These are phyloP conservation scores for Acropora tenuis DNA, from an alignment of 64 coral and sea anemone genomes.

Conservation along the genomic window DNA sequence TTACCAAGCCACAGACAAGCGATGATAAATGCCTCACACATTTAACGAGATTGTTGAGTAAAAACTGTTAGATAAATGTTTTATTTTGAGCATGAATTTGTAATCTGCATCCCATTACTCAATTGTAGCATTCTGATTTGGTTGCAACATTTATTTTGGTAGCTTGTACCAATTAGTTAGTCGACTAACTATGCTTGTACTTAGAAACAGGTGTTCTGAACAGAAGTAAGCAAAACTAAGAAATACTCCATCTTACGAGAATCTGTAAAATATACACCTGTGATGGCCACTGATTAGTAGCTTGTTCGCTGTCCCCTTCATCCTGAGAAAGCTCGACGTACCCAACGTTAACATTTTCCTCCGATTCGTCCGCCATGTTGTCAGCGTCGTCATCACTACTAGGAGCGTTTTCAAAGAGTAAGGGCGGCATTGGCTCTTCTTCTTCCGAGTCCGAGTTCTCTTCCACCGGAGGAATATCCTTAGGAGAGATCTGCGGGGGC, in stretches of 20 bases:
- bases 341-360: not conserved
- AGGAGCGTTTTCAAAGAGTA: slow-evolving; percentile 16
- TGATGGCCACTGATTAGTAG: not conserved
- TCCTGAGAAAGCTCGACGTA: slow-evolving; percentile 61
- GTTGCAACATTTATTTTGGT: too few relatives aligned
- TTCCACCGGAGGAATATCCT: slow-evolving; percentile 41
- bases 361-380: not conserved
- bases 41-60: too few relatives aligned
- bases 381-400: slow-evolving; percentile 63
- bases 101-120: too few relatives aligned
- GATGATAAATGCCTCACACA: too few relatives aligned
- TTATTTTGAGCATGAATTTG: too few relatives aligned
- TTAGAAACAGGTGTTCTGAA: not conserved
- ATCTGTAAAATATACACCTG: not conserved
- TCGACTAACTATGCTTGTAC: too few relatives aligned
- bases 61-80: too few relatives aligned
- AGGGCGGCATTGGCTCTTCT: slow-evolving; percentile 13
- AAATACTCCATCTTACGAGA: not conserved
- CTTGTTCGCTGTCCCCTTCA: slow-evolving; percentile 21
- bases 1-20: too few relatives aligned
- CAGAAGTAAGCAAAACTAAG: not conserved
- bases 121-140: too few relatives aligned
- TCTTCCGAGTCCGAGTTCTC: slow-evolving; percentile 55
- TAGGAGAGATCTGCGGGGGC: slow-evolving; percentile 66
- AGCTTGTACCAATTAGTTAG: too few relatives aligned